Evolutionary conservation across 2,888 invertebrate species (phyloP).

Genomic region (Euclidia mi): DNA sequence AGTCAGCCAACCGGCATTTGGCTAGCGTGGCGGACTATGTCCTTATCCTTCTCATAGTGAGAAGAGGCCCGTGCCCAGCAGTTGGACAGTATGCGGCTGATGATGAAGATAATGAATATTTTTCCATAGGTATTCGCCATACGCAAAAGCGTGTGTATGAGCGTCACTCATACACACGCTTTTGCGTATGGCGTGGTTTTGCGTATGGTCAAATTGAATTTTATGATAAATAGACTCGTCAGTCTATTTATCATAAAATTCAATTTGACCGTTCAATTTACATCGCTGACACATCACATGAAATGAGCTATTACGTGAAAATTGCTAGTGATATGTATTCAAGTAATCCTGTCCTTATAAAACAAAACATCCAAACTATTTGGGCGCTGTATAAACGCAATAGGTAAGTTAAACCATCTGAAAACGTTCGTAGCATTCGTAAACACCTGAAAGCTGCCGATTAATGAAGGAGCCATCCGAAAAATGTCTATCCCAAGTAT

Average conservation of each 20-base stretch:
- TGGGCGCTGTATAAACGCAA: slow-evolving; percentile 14
- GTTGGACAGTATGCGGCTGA: too few relatives aligned
- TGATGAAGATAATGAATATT: too few relatives aligned
- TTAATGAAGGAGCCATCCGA: slow-evolving; percentile 50
- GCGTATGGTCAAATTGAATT: too few relatives aligned
- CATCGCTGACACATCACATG: slow-evolving; percentile 21
- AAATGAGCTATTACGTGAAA: slow-evolving; percentile 2
- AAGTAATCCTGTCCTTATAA: too few relatives aligned
- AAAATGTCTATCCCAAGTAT: slow-evolving; percentile 56
- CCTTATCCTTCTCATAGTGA: too few relatives aligned
- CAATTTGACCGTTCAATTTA: slow-evolving; percentile 43
- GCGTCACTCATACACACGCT: too few relatives aligned
- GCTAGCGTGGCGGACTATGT: too few relatives aligned
- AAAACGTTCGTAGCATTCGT: slow-evolving; percentile 36
- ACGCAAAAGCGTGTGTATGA: neutral
- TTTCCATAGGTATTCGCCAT: neutral
- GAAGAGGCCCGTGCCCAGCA: too few relatives aligned
- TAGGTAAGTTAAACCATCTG: slow-evolving; percentile 20
- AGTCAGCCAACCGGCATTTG: too few relatives aligned
- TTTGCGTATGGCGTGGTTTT: too few relatives aligned
- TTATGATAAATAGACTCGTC: too few relatives aligned
- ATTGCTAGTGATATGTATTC: neutral
- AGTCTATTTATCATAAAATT: slow-evolving; percentile 53
- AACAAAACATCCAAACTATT: neutral
- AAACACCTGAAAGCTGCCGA: slow-evolving; percentile 49